Evolutionary conservation across 2,888 invertebrate species (phyloP), one percentile per base, ranked within the genome.

Genomic region (Lepidonotus clava): DNA sequence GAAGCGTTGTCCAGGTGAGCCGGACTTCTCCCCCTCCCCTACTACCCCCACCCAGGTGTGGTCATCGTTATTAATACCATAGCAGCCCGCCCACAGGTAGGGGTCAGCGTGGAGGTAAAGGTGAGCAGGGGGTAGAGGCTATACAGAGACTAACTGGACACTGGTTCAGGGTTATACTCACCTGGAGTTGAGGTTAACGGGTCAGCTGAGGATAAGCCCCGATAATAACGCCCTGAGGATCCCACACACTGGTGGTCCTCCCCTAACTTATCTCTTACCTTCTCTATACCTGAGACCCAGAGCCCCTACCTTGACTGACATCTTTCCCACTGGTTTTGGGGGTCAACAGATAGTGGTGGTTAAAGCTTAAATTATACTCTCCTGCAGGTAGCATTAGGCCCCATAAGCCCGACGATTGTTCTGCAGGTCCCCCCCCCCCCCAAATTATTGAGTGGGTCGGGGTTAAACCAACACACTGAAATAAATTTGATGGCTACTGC

Each of bases 281-380:
- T n/a, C 56, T n/a, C n/a, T 56, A 11, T 56, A 4, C 56, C 56
- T 14, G 46, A 18, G 61, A 11, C 61, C 28, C 61, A 61, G 61
- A 61, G 28, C 61, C 61, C 61, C 61, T 61, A 61, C 61, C 28
- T 61, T 61, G 61, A 61, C 61, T 61, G 61, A 61, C 61, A 61
- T 61, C 61, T 61, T 61, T 61, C 28, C 61, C 28, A 32, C n/a
- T 61, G 28, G 28, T 28, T 61, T 61, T n/a, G 28, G 28, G 14
- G 61, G 61, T 61, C 28, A 61, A n/a, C n/a, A 24, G 61, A 61
- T 61, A n/a, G 11, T 32, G 11, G 28, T 32, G 24, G 61, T 61
- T 61, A 61, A 24, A 14, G 61, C 24, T 32, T n/a, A n/a, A n/a
- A n/a, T n/a, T 14, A 61, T 46, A 6, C 24, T 32, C 61, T 61